Evolutionary conservation across 1,140 invertebrate species (phyloP).

Genomic region (Laupala kohalensis): DNA sequence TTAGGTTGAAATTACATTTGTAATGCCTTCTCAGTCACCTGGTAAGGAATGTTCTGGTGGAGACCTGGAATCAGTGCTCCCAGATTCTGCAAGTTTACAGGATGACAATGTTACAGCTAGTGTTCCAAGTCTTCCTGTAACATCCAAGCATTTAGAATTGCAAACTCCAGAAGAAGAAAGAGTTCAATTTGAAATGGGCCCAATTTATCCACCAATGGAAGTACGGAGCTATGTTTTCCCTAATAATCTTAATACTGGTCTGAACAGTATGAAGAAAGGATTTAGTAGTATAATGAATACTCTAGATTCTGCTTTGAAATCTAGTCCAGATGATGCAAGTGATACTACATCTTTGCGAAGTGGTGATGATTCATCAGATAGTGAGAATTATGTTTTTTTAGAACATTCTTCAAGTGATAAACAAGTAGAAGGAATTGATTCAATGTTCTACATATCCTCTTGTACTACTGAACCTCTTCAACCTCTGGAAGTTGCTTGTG

Average conservation of each 20-base stretch:
- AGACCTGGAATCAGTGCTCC: slow-evolving; percentile 65
- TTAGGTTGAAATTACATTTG: slow-evolving; percentile 63
- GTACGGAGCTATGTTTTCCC: background rate
- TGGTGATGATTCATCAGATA: slow-evolving; percentile 52
- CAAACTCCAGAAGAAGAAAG: background rate
- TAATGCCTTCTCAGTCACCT: slow-evolving; percentile 66
- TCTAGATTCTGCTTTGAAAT: slow-evolving; percentile 60
- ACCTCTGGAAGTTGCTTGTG: slow-evolving; percentile 64
- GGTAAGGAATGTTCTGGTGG: slow-evolving; percentile 60
- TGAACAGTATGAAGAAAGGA: slow-evolving; percentile 65
- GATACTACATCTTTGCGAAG: slow-evolving; percentile 46
- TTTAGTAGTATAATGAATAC: slow-evolving; percentile 66
- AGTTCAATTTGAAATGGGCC: too few species aligned
- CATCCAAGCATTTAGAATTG: background rate
- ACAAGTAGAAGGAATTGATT: slow-evolving; percentile 27
- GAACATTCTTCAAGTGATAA: slow-evolving; percentile 24
- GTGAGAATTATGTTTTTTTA: slow-evolving; percentile 58
- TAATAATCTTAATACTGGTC: slow-evolving; percentile 29
- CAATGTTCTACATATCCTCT: slow-evolving; percentile 39
- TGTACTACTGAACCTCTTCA: slow-evolving; percentile 16
- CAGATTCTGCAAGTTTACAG: slow-evolving; percentile 65
- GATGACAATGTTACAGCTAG: slow-evolving; percentile 39
- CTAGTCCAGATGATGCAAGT: slow-evolving; percentile 41
- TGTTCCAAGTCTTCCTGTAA: background rate
- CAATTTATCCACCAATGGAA: background rate